Evolutionary conservation across 2,113 vertebrate species (phyloP).

Genomic region (Alectura lathami): DNA sequence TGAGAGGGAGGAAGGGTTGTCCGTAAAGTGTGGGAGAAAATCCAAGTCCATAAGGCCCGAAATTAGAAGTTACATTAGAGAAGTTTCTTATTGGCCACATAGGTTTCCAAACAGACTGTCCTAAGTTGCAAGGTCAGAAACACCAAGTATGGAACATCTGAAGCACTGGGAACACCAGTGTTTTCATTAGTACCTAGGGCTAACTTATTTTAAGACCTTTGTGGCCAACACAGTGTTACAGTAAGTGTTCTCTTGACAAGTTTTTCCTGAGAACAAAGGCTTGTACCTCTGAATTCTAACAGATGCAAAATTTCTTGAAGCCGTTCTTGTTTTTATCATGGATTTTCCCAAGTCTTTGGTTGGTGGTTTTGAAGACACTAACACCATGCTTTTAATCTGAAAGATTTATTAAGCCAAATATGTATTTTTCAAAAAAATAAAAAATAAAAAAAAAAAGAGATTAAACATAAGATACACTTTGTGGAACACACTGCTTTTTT

Average conservation of each 20-base stretch:
- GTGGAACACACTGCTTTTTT: neutral
- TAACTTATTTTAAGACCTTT: neutral
- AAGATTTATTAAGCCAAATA: neutral
- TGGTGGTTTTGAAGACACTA: neutral
- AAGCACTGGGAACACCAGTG: neutral
- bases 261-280: neutral
- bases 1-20: neutral
- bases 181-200: neutral
- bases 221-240: neutral
- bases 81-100: neutral
- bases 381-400: neutral
- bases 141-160: neutral
- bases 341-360: neutral
- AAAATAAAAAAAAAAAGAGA: too few species aligned
- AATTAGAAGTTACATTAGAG: neutral
- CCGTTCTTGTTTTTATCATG: neutral
- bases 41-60: neutral
- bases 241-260: neutral
- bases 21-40: neutral
- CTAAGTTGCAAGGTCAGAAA: conserved; percentile 15
- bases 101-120: neutral
- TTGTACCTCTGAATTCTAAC: neutral
- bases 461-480: neutral
- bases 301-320: neutral
- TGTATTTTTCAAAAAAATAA: fast-evolving